Conservation (phyloP, 2,797 vertebrate species). For the Okamejei kenojei region DNA sequence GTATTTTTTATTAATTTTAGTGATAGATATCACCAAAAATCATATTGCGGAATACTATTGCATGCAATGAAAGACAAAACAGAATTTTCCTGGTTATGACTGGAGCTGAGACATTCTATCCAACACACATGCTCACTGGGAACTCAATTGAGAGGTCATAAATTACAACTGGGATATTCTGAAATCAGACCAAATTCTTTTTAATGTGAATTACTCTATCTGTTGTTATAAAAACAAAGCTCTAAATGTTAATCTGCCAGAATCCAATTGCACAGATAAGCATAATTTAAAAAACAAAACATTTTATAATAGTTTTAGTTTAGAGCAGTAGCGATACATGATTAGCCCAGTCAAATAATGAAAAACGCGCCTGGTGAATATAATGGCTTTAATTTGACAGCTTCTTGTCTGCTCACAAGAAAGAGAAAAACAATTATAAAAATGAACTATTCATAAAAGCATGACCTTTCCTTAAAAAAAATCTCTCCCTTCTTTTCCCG, state of each 20-base stretch:
- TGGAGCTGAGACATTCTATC: too few relatives aligned
- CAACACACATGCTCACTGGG: background rate
- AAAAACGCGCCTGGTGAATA: background rate
- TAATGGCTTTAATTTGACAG: background rate
- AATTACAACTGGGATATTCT: background rate
- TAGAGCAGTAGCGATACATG: background rate
- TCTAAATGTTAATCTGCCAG: background rate
- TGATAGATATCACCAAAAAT: background rate
- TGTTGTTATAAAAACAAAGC: background rate
- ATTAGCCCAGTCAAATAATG: background rate
- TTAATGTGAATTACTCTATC: background rate
- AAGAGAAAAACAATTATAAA: background rate
- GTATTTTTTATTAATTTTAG: background rate
- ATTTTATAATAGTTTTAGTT: background rate
- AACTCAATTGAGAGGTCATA: background rate
- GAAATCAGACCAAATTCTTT: background rate
- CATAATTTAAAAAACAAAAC: background rate
- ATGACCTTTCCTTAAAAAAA: background rate
- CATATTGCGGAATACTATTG: background rate
- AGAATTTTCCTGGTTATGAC: background rate
- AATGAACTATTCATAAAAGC: background rate
- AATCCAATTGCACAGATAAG: background rate
- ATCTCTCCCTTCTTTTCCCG: background rate
- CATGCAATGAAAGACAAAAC: background rate
- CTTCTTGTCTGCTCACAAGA: background rate